phyloP scores from a whole-genome alignment of 2,888 invertebrate species.

The Cryptocephalus primarius region DNA sequence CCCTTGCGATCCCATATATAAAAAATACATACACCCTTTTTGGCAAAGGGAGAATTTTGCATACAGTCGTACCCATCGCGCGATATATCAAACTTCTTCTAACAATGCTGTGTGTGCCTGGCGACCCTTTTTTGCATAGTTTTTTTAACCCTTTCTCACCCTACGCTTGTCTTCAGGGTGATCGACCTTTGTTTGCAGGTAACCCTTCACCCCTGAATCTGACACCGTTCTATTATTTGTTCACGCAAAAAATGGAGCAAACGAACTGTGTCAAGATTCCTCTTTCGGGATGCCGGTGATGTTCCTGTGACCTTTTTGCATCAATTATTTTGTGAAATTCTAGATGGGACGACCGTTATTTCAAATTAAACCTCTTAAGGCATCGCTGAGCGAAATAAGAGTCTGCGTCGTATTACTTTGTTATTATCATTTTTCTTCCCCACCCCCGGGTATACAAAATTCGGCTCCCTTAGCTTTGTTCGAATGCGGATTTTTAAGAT shows the following conservation, averaged over 20 bases:
- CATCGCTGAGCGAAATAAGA: too few relatives aligned
- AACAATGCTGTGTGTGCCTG: conserved; percentile 9
- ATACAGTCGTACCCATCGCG: conserved; percentile 18
- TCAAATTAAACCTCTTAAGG: too few relatives aligned
- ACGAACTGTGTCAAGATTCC: conserved; percentile 40
- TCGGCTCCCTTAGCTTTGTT: too few relatives aligned
- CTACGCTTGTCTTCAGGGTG: conserved; percentile 38
- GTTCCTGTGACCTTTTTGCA: conserved; percentile 25
- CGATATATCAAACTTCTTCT: conserved; percentile 29
- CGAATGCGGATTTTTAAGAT: too few relatives aligned
- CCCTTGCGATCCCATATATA: conserved; percentile 34
- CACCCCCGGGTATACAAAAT: too few relatives aligned
- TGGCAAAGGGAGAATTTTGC: conserved; percentile 20
- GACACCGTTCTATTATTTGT: conserved; percentile 38
- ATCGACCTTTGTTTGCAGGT: conserved; percentile 33
- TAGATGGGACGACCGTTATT: too few relatives aligned
- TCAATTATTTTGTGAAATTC: conserved; percentile 17
- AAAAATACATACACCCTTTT: conserved; percentile 18
- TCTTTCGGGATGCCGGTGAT: conserved; percentile 12
- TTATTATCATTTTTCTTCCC: too few relatives aligned
- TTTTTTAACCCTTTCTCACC: conserved; percentile 36
- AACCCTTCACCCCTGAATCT: conserved; percentile 37
- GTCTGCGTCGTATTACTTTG: too few relatives aligned
- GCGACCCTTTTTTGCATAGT: conserved; percentile 39
- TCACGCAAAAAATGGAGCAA: conserved; percentile 36